These are phyloP conservation scores for Alauda arvensis DNA, from an alignment of 2,797 vertebrate genomes.

Conservation along the genomic window DNA sequence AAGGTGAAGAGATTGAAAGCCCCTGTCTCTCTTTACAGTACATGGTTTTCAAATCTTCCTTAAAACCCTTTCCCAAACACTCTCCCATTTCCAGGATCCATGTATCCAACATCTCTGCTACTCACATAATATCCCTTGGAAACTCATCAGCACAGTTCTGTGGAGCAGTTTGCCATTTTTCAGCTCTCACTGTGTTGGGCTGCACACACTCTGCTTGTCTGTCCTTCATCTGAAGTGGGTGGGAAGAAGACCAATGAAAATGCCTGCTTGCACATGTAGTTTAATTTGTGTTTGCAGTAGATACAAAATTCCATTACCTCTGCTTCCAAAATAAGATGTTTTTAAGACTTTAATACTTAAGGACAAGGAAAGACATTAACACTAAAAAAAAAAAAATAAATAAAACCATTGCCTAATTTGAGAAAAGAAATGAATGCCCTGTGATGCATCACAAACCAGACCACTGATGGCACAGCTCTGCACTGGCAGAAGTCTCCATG, in stretches of 20 bases:
- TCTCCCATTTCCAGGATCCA: not conserved
- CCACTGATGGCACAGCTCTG: not conserved
- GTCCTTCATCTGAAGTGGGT: not conserved
- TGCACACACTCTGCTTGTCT: not conserved
- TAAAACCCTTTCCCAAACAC: not conserved
- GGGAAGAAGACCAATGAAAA: not conserved
- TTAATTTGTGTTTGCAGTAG: not conserved
- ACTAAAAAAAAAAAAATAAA: not conserved
- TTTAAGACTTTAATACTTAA: not conserved
- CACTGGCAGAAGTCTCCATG: not conserved
- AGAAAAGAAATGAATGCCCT: fast-evolving
- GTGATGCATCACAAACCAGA: not conserved
- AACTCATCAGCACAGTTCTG: not conserved
- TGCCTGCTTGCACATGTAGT: not conserved
- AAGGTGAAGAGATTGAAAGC: not conserved
- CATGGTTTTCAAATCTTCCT: not conserved
- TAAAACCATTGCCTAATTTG: not conserved
- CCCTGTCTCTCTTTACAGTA: not conserved
- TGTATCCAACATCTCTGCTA: not conserved
- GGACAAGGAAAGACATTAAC: not conserved
- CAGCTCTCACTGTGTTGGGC: not conserved
- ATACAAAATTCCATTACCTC: not conserved
- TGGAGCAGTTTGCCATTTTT: not conserved
- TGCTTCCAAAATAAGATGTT: not conserved
- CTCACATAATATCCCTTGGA: not conserved